phyloP scores from a whole-genome alignment of 2,113 vertebrate species.

The Cynoglossus semilaevis region DNA sequence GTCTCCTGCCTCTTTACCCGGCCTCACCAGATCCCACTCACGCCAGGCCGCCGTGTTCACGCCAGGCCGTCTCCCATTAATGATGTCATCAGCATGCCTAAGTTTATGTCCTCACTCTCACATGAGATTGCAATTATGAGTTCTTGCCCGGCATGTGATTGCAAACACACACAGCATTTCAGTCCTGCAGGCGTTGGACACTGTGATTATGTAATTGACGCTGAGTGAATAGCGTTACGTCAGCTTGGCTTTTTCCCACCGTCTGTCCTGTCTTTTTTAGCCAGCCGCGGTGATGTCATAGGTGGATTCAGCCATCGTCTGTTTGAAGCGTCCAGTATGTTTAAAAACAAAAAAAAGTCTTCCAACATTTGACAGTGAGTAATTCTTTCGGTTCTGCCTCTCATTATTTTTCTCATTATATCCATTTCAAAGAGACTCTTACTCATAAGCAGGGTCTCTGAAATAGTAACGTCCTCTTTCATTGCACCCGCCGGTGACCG shows the following conservation, averaged over 20 bases:
- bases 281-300: slow-evolving; percentile 69
- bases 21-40: slow-evolving; percentile 36
- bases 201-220: slow-evolving; percentile 69
- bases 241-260: slow-evolving; percentile 47
- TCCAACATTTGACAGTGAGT: too few species aligned
- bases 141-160: slow-evolving; percentile 35
- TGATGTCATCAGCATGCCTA: slow-evolving; percentile 63
- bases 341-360: too few species aligned
- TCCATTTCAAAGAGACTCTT: too few species aligned
- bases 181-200: slow-evolving; percentile 58
- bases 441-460: slow-evolving; percentile 16
- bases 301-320: slow-evolving; percentile 50
- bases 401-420: too few species aligned
- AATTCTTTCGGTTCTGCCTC: too few species aligned
- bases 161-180: slow-evolving; percentile 7
- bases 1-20: slow-evolving; percentile 41
- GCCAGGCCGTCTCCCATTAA: slow-evolving; percentile 35
- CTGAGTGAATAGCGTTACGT: slow-evolving; percentile 70
- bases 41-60: slow-evolving; percentile 22
- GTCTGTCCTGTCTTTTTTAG: slow-evolving; percentile 56
- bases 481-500: slow-evolving; percentile 47
- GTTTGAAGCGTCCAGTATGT: too few species aligned
- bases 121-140: slow-evolving; percentile 66
- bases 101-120: slow-evolving; percentile 46
- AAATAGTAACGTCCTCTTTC: slow-evolving; percentile 48